Conservation (phyloP, 2,888 invertebrate species). For the Drosophila anomalata region DNA sequence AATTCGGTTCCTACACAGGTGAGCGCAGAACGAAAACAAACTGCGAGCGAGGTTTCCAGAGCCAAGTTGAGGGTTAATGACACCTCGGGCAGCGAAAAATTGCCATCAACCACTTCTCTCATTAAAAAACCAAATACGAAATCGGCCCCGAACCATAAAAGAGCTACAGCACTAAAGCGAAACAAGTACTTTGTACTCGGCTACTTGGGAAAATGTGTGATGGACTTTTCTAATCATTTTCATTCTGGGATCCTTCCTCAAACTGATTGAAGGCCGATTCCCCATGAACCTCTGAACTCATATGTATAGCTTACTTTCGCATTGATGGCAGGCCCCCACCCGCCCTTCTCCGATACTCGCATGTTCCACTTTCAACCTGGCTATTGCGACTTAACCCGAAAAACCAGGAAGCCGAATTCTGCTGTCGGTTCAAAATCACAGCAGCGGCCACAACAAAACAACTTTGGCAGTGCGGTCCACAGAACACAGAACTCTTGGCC, state of each 20-base stretch:
- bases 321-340: neutral
- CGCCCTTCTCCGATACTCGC: slow-evolving; percentile 35
- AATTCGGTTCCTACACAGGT: slow-evolving; percentile 36
- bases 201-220: no score
- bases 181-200: slow-evolving; percentile 53
- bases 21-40: slow-evolving; percentile 50
- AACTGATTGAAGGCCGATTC: neutral
- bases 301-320: neutral
- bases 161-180: slow-evolving; percentile 49
- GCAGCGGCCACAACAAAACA: slow-evolving; percentile 41
- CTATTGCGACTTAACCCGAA: slow-evolving; percentile 73
- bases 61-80: slow-evolving; percentile 71
- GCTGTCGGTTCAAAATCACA: slow-evolving; percentile 14
- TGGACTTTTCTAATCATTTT: no score
- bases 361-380: slow-evolving; percentile 76
- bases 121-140: slow-evolving; percentile 14
- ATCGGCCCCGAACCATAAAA: slow-evolving; percentile 39
- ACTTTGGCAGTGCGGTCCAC: slow-evolving; percentile 56
- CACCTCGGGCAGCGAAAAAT: slow-evolving; percentile 47
- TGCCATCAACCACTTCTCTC: slow-evolving; percentile 19
- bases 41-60: slow-evolving; percentile 61
- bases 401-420: slow-evolving; percentile 32
- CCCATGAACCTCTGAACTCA: neutral
- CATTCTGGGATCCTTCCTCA: neutral
- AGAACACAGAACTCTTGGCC: slow-evolving; percentile 2